Base-by-base conservation (phyloP, 2,113 vertebrate genomes). In the Oryzias melastigma region DNA sequence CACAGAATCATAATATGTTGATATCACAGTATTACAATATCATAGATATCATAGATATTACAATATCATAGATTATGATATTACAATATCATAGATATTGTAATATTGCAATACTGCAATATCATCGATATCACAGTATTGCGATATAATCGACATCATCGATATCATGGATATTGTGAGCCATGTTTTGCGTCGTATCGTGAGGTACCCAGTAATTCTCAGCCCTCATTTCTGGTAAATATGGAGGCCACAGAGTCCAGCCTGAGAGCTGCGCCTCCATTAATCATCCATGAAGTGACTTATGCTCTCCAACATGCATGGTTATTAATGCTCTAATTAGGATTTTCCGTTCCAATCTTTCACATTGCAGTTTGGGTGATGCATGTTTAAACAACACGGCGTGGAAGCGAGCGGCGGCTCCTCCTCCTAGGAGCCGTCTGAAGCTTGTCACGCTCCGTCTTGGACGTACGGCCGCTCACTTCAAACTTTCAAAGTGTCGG, bases 241-340 rank as follows among this genome's bases (percentile, higher is more conserved):
- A 27, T 27, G 25, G 25, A 89, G 84, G 78, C 83, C 83, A 74
- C 74, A 83, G 83, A 85, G 79, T 35, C 35, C 35, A 35, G 35
- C 35, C 7, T 7, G 6, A 5, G 25, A 27, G 25, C 25, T 3
- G 35, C 1, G 35, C 82, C 72, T 43, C 62, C 70, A 77, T 85
- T 71, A 61, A 75, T 84, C 82, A 85, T 64, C 3, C 13, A 45
- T 73, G 72, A 78, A 68, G 68, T 72, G 58, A 77, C 84, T 84
- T 76, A 74, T 79, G 88, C 79, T 82, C 57, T 62, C 72, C 61
- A 81, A 85, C 82, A 85, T 74, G 71, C 59, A 72, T 71, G 79
- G 71, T 88, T 88, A 87, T 90, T 90, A 88, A 85, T 87, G 88
- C 61, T 81, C 68, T 88, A 84, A 88, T 88, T 84, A 90, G 42